A percentile compares a stretch with the other conserved stretches of the same genome.
These are phyloP conservation scores for Frankliniella intonsa DNA, from an alignment of 2,888 invertebrate species.

Conservation along the genomic window DNA sequence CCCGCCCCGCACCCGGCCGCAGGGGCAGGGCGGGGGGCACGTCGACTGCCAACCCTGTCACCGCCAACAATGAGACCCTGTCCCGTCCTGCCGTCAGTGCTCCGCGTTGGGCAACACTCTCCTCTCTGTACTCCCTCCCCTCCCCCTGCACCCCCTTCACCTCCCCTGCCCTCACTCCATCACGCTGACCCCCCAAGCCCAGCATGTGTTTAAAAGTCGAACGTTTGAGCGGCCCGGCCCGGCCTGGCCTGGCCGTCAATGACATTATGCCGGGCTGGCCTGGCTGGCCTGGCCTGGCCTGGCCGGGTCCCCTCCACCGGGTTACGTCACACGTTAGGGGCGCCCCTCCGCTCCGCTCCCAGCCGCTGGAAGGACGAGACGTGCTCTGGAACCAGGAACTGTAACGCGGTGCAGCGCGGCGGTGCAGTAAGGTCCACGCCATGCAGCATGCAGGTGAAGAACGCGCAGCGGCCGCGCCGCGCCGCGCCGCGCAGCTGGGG, in stretches of 20 bases:
- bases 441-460: too few relatives aligned
- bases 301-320: too few relatives aligned
- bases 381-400: conserved; percentile 26
- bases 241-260: not conserved
- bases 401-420: not conserved
- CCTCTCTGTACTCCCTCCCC: not conserved
- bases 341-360: not conserved
- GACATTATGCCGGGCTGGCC: not conserved
- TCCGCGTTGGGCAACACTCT: not conserved
- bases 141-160: not conserved
- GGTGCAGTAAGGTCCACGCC: not conserved
- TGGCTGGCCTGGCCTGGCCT: not conserved
- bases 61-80: too few relatives aligned
- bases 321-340: too few relatives aligned
- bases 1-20: too few relatives aligned
- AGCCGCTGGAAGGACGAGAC: conserved; percentile 9
- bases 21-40: too few relatives aligned
- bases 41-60: too few relatives aligned
- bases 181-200: too few relatives aligned
- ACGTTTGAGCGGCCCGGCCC: too few relatives aligned
- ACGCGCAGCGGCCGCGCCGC: too few relatives aligned
- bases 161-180: not conserved
- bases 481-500: not conserved
- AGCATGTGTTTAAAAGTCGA: too few relatives aligned
- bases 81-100: too few relatives aligned